These are phyloP conservation scores for Dicaeum eximium DNA, from an alignment of 2,113 vertebrate species.

Conservation along the genomic window DNA sequence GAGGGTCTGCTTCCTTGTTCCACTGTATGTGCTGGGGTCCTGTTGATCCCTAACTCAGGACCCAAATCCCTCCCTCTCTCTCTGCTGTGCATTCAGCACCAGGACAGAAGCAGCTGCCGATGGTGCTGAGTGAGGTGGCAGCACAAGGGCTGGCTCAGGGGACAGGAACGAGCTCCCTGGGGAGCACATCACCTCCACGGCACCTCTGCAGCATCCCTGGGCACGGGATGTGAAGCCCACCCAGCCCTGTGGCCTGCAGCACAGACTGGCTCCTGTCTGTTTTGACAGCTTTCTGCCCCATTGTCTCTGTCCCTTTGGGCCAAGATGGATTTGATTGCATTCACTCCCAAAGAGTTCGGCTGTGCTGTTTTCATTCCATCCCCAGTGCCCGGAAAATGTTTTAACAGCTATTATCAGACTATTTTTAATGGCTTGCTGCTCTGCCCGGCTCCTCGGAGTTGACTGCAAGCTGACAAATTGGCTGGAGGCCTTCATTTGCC, in stretches of 20 bases:
- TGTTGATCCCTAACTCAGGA: background rate
- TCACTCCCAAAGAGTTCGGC: background rate
- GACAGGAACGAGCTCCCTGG: background rate
- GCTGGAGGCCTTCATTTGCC: conserved; percentile 68
- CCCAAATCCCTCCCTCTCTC: background rate
- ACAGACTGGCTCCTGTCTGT: background rate
- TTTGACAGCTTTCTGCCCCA: background rate
- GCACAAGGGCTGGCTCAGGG: background rate
- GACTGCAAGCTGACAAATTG: conserved; percentile 71
- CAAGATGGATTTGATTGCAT: background rate
- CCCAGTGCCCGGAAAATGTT: conserved; percentile 15
- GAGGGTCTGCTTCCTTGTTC: background rate
- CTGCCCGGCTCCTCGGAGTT: conserved; percentile 48
- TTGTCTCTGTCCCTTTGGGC: background rate
- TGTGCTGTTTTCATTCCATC: background rate
- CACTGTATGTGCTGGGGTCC: rapidly evolving
- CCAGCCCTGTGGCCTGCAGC: background rate
- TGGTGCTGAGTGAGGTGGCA: background rate
- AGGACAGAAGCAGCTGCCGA: background rate
- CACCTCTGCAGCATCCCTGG: background rate
- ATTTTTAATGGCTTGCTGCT: conserved; percentile 66
- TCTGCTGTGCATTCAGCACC: rapidly evolving
- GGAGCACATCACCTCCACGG: background rate
- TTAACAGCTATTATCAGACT: conserved; percentile 61
- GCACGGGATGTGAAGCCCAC: background rate